Evolutionary conservation across 2,888 invertebrate species (phyloP), one percentile per base, ranked within the genome.

Genomic region (Papilio demoleus): DNA sequence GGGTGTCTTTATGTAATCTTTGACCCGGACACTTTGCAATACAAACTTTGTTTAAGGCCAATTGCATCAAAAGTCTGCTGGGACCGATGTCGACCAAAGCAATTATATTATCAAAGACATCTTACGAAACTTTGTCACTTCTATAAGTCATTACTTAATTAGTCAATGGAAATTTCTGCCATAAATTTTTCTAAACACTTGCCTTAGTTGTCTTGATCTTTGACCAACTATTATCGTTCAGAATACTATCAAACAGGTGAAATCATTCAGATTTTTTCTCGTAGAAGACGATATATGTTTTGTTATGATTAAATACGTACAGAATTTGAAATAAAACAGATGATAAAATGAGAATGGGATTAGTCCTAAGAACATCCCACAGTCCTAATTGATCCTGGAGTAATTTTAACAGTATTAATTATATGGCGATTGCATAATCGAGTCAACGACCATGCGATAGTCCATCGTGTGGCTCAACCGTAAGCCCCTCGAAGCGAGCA

Each of bases 11-110:
- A 74, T 76, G 74, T 83, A 85, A 83, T 82, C 81, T 81, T 80
- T 82, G 83, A 80, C 79, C 79, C 72, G 76, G 75, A 77, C 79
- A 81, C 78, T 82, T 81, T 75, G 77, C 77, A 79, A 79, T 78
- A 78, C 79, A 81, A 85, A 82, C 82, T 83, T 86, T 86, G 82
- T 84, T 78, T 81, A 76, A 79, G 78, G 76, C 74, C 79, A 84
- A 85, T 83, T 83, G 80, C 77, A 82, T 84, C 79, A 77, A 74
- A 79, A 75, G 76, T 78, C 77, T 78, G 19, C 65, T 70, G 79
- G 81, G 78, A 75, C 58, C 61, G 40, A 67, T 53, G 71, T 73
- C 62, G 72, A 31, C n/a, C 8, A 9, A 31, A 27, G 14, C 6
- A 27, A 31, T 53, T n/a, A 53, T 8, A 53, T n/a, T 3, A n/a